Conservation (phyloP, 2,888 invertebrate species). For the Dicranocentrus wangi region DNA sequence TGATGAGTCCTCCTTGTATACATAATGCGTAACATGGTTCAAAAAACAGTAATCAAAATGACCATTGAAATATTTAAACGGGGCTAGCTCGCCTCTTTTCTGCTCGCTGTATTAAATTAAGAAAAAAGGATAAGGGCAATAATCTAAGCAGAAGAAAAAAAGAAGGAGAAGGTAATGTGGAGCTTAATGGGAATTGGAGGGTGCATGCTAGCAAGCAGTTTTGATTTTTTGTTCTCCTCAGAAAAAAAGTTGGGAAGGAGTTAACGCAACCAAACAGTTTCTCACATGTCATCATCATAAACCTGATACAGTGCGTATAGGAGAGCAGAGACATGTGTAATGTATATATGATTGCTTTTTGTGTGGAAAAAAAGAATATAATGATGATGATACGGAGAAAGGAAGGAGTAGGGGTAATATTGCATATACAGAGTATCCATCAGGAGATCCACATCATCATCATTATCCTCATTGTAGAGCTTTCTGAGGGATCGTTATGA, state of each 20-base stretch:
- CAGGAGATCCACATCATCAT: slow-evolving; percentile 56
- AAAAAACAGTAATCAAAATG: background rate
- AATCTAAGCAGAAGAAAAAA: slow-evolving; percentile 28
- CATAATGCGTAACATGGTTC: background rate
- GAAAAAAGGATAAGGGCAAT: slow-evolving; percentile 25
- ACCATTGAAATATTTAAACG: slow-evolving; percentile 4
- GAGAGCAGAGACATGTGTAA: slow-evolving; percentile 39
- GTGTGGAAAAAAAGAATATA: slow-evolving; percentile 8
- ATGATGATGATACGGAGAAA: slow-evolving; percentile 29
- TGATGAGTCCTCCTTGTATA: background rate
- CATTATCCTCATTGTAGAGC: slow-evolving; percentile 27
- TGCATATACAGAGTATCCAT: slow-evolving; percentile 29
- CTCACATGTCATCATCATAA: slow-evolving; percentile 61
- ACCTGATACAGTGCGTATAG: slow-evolving; percentile 33
- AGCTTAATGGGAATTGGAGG: slow-evolving; percentile 59
- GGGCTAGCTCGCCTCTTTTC: background rate
- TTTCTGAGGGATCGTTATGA: slow-evolving; percentile 58
- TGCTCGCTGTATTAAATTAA: background rate
- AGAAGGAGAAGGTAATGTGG: slow-evolving; percentile 26
- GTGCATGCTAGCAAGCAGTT: slow-evolving; percentile 45
- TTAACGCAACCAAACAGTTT: slow-evolving; percentile 42
- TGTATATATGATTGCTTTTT: slow-evolving; percentile 44
- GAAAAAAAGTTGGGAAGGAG: slow-evolving; percentile 21
- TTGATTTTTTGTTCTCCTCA: slow-evolving; percentile 21
- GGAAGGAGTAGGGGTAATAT: slow-evolving; percentile 10